Base-by-base conservation (phyloP, 2,888 invertebrate genomes). In the Mactromeris polynyma region DNA sequence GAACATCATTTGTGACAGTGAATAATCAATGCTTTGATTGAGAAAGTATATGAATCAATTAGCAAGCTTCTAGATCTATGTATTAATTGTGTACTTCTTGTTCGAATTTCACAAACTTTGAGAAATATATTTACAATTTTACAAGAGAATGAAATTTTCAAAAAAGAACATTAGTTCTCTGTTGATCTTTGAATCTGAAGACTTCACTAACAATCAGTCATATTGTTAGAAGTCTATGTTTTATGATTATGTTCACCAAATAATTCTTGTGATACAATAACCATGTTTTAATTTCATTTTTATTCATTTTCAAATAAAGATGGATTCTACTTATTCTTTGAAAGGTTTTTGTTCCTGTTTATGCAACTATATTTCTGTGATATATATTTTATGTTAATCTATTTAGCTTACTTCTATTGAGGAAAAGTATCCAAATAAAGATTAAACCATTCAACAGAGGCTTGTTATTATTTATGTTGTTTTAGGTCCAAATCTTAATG, bases 1-100 rank as follows among this genome's bases (percentile, higher is more conserved):
- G 58, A 64, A 11, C n/a, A 69, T 77, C 31, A 69, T 83, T 81
- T 54, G 58, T 46, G 81, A 81, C 40, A 42, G 42, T 81, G 19
- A 33, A 42, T n/a, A 46, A 81, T 42, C 31, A 33, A 14, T 33
- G 26, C 9, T 69, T 6, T 33, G 26, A 69, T 69, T 69, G 38
- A 46, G 19, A n/a, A 1, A 6, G 42, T 81, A 40, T 26, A n/a
- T 36, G n/a, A 40, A 9, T 38, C 38, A 38, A 78, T 78, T 77
- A n/a, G 78, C 78, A 42, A 78, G 38, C n/a, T 38, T n/a, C 36
- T n/a, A 78, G n/a, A 78, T 42, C 4, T 6, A 36, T 78, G 78
- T 78, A 36, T 42, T 78, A 42, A 40, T 40, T 36, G 33, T 78
- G n/a, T 17, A 46, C 14, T 46, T 46, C 46, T 46, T 46, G 46